These are phyloP conservation scores for Eristalis intricaria DNA, from an alignment of 2,888 invertebrate species.

Conservation along the genomic window DNA sequence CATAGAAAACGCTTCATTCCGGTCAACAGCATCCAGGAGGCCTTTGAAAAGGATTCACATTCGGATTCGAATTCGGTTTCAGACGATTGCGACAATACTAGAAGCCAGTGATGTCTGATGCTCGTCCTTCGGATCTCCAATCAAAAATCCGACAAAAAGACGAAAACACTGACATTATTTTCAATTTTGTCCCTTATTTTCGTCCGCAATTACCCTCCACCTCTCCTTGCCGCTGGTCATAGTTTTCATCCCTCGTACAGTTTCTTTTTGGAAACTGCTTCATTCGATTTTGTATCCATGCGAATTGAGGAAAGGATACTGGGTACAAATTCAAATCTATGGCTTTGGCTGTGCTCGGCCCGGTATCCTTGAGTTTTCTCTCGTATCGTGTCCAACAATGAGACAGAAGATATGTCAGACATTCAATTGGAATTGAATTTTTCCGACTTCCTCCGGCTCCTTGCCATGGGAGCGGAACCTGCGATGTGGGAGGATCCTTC, in stretches of 20 bases:
- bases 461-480: neutral
- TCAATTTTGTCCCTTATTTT: slow-evolving; percentile 37
- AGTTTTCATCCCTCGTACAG: slow-evolving; percentile 20
- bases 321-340: slow-evolving; percentile 56
- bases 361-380: neutral
- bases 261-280: slow-evolving; percentile 35
- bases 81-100: neutral
- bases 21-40: neutral
- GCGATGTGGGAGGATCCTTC: slow-evolving; percentile 25
- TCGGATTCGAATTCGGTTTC: neutral
- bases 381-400: slow-evolving; percentile 24
- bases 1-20: neutral
- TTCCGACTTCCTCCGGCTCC: neutral
- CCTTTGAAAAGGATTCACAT: neutral
- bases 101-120: neutral
- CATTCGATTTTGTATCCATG: slow-evolving; percentile 52
- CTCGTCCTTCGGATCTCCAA: neutral
- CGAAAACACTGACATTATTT: slow-evolving; percentile 34
- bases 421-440: slow-evolving; percentile 55
- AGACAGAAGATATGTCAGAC: slow-evolving; percentile 22
- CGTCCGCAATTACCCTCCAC: slow-evolving; percentile 33
- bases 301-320: neutral
- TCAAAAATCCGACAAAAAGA: slow-evolving; percentile 33
- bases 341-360: neutral
- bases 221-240: neutral